Evolutionary conservation across 2,113 vertebrate species (phyloP).

Genomic region (Scophthalmus maximus): DNA sequence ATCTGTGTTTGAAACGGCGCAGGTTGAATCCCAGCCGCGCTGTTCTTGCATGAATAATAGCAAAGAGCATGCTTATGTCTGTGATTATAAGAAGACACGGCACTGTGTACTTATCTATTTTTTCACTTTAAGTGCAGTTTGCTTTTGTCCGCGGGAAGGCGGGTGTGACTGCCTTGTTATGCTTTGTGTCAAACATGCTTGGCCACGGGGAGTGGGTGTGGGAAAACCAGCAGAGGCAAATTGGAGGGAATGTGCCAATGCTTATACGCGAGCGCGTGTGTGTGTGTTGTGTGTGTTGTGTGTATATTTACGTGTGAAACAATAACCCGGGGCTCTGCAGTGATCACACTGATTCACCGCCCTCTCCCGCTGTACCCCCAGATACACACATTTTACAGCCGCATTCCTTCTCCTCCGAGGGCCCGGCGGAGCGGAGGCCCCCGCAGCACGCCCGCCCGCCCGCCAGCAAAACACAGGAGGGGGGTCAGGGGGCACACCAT

Average conservation of each 20-base stretch:
- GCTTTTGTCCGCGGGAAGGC: slow-evolving; percentile 46
- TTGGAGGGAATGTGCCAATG: slow-evolving; percentile 59
- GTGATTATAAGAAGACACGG: slow-evolving; percentile 9
- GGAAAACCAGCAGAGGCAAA: slow-evolving; percentile 55
- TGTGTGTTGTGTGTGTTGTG: slow-evolving; percentile 35
- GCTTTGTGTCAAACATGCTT: slow-evolving; percentile 53
- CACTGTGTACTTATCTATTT: slow-evolving; percentile 33
- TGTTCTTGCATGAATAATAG: slow-evolving; percentile 31
- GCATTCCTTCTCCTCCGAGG: slow-evolving; percentile 71
- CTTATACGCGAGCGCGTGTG: slow-evolving; percentile 27
- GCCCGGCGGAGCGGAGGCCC: slow-evolving; percentile 51
- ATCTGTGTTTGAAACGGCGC: too few species aligned
- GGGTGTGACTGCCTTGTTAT: slow-evolving; percentile 47
- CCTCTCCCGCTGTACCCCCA: slow-evolving; percentile 62
- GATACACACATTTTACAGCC: slow-evolving; percentile 62
- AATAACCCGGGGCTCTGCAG: slow-evolving; percentile 68
- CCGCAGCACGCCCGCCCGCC: slow-evolving; percentile 43
- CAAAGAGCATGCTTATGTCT: slow-evolving; percentile 48
- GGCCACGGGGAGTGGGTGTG: slow-evolving; percentile 55
- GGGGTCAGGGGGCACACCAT: slow-evolving; percentile 62
- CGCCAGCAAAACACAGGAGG: slow-evolving; percentile 68
- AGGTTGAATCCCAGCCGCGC: background rate
- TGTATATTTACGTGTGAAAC: slow-evolving; percentile 44
- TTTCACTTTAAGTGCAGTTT: slow-evolving; percentile 23
- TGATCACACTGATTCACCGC: slow-evolving; percentile 73